These are phyloP conservation scores for Coryphaenoides rupestris DNA, from an alignment of 2,113 vertebrate genomes.

Conservation along the genomic window DNA sequence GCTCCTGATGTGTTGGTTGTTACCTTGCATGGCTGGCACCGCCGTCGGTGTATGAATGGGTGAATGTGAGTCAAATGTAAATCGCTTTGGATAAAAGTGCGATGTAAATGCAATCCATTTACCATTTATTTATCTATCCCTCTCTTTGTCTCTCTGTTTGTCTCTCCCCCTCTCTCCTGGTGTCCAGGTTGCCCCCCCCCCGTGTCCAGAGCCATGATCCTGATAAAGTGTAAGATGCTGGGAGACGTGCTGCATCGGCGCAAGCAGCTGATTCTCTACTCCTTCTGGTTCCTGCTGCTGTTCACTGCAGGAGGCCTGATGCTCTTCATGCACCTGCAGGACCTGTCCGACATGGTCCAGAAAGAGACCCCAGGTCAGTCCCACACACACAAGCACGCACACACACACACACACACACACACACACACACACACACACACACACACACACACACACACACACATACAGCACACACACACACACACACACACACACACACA, in stretches of 20 bases:
- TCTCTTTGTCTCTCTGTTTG: background rate
- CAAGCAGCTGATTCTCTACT: slow-evolving; percentile 75
- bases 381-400: too few species aligned
- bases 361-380: slow-evolving; percentile 84
- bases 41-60: too few species aligned
- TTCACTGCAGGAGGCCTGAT: slow-evolving; percentile 86
- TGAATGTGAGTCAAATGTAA: too few species aligned
- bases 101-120: too few species aligned
- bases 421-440: background rate
- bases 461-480: background rate
- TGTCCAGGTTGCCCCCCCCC: background rate
- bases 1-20: too few species aligned
- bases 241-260: slow-evolving; percentile 56
- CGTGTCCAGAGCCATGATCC: too few species aligned
- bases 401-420: background rate
- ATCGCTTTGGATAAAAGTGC: too few species aligned
- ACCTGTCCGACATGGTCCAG: slow-evolving; percentile 82
- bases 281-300: slow-evolving; percentile 90
- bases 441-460: background rate
- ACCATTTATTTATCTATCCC: background rate
- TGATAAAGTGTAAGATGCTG: slow-evolving; percentile 60
- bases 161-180: background rate
- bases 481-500: too few species aligned
- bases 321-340: slow-evolving; percentile 89
- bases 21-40: too few species aligned